A percentile compares a stretch with the other conserved stretches of the same genome.
Evolutionary conservation across 2,113 vertebrate species (phyloP).

Genomic region (Zosterops hypoxanthus): DNA sequence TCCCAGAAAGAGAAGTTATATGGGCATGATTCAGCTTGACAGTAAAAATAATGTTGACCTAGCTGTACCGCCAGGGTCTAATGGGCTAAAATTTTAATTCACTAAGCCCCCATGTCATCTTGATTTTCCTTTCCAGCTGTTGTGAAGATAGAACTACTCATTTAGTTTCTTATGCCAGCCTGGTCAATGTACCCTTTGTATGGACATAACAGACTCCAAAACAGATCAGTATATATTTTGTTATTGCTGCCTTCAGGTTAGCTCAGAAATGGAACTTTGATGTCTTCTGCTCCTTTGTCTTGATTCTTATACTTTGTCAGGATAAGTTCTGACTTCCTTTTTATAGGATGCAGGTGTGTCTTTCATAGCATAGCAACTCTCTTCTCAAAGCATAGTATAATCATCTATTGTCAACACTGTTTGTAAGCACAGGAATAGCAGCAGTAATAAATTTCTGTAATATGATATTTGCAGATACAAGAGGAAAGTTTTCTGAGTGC

Average conservation of each 20-base stretch:
- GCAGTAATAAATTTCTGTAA: background rate
- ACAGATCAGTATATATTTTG: background rate
- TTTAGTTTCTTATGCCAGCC: background rate
- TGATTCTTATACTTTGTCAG: background rate
- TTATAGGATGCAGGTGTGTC: background rate
- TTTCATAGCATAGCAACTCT: background rate
- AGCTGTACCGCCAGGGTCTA: background rate
- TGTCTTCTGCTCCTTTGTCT: background rate
- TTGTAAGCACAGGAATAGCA: background rate
- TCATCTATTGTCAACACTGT: background rate
- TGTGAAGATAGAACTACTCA: background rate
- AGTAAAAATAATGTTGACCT: constrained; percentile 10
- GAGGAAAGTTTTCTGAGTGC: background rate
- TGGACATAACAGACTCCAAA: background rate
- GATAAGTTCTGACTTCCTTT: background rate
- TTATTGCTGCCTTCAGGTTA: background rate
- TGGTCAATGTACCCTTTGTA: background rate
- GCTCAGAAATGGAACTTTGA: background rate
- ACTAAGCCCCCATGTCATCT: background rate
- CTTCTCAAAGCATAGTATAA: background rate
- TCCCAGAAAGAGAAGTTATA: constrained; percentile 9
- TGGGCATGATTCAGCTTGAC: constrained; percentile 18
- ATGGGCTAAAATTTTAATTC: background rate
- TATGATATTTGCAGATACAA: background rate
- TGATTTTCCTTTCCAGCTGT: background rate